These are phyloP conservation scores for Hipposideros larvatus DNA, from an alignment of 2,797 vertebrate species.

Conservation along the genomic window DNA sequence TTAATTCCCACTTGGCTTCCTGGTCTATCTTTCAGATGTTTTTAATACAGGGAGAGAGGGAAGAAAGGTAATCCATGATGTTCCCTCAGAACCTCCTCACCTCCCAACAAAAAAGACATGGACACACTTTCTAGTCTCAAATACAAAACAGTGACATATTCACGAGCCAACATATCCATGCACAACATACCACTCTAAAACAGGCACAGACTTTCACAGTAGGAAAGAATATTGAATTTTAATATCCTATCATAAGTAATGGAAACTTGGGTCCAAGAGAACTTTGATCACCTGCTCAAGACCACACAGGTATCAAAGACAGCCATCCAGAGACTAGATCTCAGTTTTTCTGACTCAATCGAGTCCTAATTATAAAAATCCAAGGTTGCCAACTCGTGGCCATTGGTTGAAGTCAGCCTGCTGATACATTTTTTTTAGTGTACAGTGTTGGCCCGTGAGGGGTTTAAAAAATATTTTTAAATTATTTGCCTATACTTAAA, in stretches of 20 bases:
- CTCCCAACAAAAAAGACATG: not conserved
- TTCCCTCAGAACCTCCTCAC: not conserved
- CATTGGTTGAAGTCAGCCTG: not conserved
- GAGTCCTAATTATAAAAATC: not conserved
- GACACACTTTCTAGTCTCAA: not conserved
- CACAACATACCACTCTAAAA: not conserved
- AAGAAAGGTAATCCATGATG: not conserved
- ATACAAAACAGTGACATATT: not conserved
- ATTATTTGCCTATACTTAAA: constrained; percentile 12
- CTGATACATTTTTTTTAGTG: not conserved
- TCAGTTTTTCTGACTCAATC: not conserved
- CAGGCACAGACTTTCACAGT: not conserved
- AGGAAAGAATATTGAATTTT: not conserved
- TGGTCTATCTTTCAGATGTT: not conserved
- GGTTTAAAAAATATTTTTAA: constrained; percentile 1
- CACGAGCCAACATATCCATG: not conserved
- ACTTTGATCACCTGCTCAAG: not conserved
- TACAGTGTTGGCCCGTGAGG: not conserved
- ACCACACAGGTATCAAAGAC: not conserved
- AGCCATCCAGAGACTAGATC: not conserved
- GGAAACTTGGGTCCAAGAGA: not conserved
- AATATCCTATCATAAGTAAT: not conserved
- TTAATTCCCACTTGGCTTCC: not conserved
- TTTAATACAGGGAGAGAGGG: not conserved
- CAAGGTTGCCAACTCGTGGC: not conserved